These are phyloP conservation scores for Telmatherina bonti DNA, from an alignment of 2,797 vertebrate genomes.

Conservation along the genomic window DNA sequence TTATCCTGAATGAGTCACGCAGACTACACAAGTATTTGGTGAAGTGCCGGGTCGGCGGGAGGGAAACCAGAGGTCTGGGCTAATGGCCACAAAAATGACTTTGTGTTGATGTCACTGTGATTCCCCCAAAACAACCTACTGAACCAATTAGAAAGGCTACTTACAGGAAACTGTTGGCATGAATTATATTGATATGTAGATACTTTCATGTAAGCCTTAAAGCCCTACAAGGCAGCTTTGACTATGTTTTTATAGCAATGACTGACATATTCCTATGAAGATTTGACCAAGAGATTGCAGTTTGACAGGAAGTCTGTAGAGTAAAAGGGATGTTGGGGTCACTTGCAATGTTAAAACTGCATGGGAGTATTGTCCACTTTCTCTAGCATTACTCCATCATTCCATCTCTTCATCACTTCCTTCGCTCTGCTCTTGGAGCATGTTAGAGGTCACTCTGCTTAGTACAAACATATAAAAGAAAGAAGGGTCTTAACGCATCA, in stretches of 20 bases:
- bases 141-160: constrained; percentile 8
- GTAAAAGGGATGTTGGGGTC: constrained; percentile 45
- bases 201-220: neutral
- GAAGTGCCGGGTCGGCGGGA: constrained; percentile 38
- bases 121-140: constrained; percentile 19
- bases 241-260: constrained; percentile 12
- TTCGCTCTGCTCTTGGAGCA: constrained; percentile 4
- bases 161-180: constrained; percentile 13
- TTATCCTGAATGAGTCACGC: constrained; percentile 63
- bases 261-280: constrained; percentile 37
- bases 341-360: constrained; percentile 32
- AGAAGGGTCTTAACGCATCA: neutral
- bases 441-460: neutral
- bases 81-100: constrained; percentile 44
- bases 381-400: constrained; percentile 7
- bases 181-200: neutral
- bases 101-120: constrained; percentile 21
- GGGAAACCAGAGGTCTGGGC: constrained; percentile 43
- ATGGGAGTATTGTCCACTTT: neutral
- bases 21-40: constrained; percentile 31
- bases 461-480: constrained; percentile 4
- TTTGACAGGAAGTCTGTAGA: constrained; percentile 51
- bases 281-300: constrained; percentile 10
- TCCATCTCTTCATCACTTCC: constrained; percentile 40
- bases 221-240: neutral